Conservation (phyloP, 2,113 vertebrate genomes). For the Cinclus mexicanus region DNA sequence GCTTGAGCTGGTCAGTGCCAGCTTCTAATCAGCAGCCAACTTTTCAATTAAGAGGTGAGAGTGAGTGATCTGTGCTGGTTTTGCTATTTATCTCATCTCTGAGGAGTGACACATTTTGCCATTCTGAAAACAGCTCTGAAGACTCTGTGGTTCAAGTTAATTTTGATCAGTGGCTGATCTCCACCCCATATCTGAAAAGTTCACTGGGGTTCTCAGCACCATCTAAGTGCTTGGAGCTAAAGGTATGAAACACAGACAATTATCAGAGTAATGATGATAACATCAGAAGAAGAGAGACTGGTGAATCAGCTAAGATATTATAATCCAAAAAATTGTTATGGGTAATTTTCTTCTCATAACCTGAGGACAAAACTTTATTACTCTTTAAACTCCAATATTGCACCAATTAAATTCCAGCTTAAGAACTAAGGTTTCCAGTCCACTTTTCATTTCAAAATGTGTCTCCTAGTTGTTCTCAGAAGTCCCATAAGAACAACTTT, state of each 20-base stretch:
- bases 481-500: constrained; percentile 38
- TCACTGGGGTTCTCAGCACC: neutral
- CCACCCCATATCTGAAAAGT: neutral
- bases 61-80: constrained; percentile 50
- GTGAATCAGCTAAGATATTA: neutral
- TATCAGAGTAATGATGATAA: neutral
- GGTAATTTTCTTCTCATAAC: constrained; percentile 62
- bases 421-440: constrained; percentile 52
- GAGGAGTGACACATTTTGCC: neutral
- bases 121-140: neutral
- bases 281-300: neutral
- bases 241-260: neutral
- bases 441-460: constrained; percentile 56
- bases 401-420: constrained; percentile 64
- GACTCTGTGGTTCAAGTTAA: neutral
- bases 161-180: neutral
- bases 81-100: constrained; percentile 51
- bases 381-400: constrained; percentile 63
- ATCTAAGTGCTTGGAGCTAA: neutral
- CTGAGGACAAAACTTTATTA: constrained; percentile 67
- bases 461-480: constrained; percentile 30
- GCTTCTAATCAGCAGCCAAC: constrained; percentile 67
- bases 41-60: constrained; percentile 75
- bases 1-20: constrained; percentile 49
- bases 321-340: constrained; percentile 23